Conservation (phyloP, 2,888 invertebrate species). For the Neocrepidodera transversa region DNA sequence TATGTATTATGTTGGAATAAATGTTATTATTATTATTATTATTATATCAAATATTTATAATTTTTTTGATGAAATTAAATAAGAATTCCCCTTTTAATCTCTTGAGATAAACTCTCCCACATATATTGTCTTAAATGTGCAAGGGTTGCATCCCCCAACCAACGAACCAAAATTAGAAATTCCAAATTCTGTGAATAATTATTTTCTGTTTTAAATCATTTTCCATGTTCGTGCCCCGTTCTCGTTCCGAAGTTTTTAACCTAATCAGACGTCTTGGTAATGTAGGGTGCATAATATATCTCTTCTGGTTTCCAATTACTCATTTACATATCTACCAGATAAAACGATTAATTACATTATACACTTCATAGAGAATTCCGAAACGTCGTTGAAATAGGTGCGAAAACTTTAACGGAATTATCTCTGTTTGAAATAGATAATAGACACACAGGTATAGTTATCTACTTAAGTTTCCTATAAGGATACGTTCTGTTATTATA, state of each 20-base stretch:
- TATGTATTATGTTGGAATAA: too few species aligned
- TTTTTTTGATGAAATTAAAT: too few species aligned
- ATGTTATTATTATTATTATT: too few species aligned
- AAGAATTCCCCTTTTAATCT: too few species aligned
- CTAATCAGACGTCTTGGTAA: conserved; percentile 35
- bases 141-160: not conserved
- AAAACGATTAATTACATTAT: conserved; percentile 34
- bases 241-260: conserved; percentile 37
- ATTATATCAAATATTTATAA: too few species aligned
- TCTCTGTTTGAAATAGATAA: conserved; percentile 18
- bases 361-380: conserved; percentile 20
- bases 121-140: too few species aligned
- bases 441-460: conserved; percentile 22
- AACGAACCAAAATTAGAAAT: conserved; percentile 14
- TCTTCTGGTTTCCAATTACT: conserved; percentile 34
- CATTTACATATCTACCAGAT: conserved; percentile 38
- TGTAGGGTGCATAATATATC: conserved; percentile 41
- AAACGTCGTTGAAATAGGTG: conserved; percentile 25
- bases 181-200: conserved; percentile 33
- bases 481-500: conserved; percentile 15
- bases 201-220: conserved; percentile 42
- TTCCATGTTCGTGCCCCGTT: conserved; percentile 36
- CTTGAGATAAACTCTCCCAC: too few species aligned
- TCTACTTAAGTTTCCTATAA: not conserved
- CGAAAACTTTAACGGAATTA: conserved; percentile 29